Conservation (phyloP, 37 sponge, comb jelly and placozoan species). For the Oopsacas minuta region DNA sequence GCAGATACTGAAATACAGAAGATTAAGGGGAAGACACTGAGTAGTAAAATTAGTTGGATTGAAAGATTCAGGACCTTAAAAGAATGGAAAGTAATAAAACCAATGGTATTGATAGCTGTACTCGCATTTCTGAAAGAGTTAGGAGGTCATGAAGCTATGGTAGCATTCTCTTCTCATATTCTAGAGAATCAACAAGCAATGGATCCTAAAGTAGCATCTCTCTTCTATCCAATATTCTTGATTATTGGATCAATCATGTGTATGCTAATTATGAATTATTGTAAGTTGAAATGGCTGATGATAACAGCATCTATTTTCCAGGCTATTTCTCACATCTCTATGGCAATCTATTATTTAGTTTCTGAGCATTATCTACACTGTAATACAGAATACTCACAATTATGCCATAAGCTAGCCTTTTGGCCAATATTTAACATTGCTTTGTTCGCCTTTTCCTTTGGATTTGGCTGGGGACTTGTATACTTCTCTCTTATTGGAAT, state of each 20-base stretch:
- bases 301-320: background rate
- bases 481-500: background rate
- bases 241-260: background rate
- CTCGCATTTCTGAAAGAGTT: background rate
- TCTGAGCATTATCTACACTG: background rate
- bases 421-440: constrained; percentile 16
- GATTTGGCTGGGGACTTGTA: background rate
- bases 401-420: background rate
- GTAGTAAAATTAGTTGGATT: background rate
- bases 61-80: background rate
- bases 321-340: background rate
- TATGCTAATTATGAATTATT: background rate
- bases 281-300: background rate
- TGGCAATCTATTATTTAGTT: background rate
- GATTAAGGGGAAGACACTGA: background rate
- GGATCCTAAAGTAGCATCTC: constrained; percentile 8
- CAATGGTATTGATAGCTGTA: background rate
- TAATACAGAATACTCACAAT: background rate
- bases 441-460: background rate
- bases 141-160: constrained; percentile 15
- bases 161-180: background rate
- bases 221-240: constrained; percentile 12
- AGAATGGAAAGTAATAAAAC: background rate
- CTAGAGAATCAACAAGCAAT: background rate
- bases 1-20: background rate